These are phyloP conservation scores for Catharus fuscescens DNA, from an alignment of 2,113 vertebrate genomes.

Conservation along the genomic window DNA sequence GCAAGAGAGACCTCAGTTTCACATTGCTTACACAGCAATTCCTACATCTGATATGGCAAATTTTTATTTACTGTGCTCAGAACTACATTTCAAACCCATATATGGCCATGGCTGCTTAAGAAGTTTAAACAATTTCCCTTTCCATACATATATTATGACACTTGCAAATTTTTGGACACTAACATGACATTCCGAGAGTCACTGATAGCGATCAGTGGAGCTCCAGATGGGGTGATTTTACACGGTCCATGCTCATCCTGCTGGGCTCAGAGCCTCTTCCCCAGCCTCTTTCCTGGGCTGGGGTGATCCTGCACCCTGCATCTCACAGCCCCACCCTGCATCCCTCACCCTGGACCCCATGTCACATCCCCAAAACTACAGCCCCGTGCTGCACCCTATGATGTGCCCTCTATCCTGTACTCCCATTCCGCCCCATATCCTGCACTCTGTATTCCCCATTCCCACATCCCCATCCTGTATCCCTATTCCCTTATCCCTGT, in stretches of 20 bases:
- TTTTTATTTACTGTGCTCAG: neutral
- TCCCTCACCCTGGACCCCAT: too few relatives aligned
- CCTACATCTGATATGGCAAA: neutral
- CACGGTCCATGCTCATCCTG: neutral
- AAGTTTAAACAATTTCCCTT: neutral
- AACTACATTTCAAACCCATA: neutral
- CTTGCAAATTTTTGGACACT: neutral
- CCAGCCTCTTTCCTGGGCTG: neutral
- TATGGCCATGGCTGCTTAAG: neutral
- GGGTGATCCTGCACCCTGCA: neutral
- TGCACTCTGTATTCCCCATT: too few relatives aligned
- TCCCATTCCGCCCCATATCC: too few relatives aligned
- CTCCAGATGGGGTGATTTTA: neutral
- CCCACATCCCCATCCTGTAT: neutral
- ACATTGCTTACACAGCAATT: neutral
- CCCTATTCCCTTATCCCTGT: too few relatives aligned
- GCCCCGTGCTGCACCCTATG: too few relatives aligned
- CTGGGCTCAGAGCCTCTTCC: neutral
- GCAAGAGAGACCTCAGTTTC: fast-evolving
- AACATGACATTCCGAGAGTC: neutral
- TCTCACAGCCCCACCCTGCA: too few relatives aligned
- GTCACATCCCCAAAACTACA: too few relatives aligned
- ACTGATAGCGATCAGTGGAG: fast-evolving
- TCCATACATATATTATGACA: neutral
- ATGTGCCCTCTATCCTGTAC: neutral